These are phyloP conservation scores for Trichoplusia ni DNA, from an alignment of 1,140 invertebrate species.

Conservation along the genomic window DNA sequence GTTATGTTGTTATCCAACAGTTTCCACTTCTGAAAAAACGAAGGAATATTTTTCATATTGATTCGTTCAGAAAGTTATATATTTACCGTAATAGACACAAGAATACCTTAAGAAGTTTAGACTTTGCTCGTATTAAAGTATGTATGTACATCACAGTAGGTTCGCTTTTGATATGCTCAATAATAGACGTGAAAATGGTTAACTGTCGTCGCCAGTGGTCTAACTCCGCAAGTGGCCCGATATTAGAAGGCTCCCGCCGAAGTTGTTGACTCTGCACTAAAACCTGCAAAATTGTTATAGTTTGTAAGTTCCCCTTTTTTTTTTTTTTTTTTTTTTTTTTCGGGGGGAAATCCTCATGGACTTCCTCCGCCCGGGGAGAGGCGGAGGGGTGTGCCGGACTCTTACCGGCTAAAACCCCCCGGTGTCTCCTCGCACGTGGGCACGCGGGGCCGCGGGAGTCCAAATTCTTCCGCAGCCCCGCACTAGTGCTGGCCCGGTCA, in stretches of 20 bases:
- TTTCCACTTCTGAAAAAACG: constrained; percentile 86
- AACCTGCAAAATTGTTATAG: constrained; percentile 68
- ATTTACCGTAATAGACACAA: no score
- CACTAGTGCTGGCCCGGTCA: no score
- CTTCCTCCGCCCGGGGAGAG: no score
- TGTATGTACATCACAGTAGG: constrained; percentile 85
- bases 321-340: no score
- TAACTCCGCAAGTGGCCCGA: constrained; percentile 90
- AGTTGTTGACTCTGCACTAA: constrained; percentile 88
- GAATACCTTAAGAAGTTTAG: constrained; percentile 86
- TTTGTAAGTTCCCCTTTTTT: no score
- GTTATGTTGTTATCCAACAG: constrained; percentile 87
- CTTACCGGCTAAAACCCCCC: no score
- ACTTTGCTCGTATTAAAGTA: constrained; percentile 86
- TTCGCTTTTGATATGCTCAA: constrained; percentile 88
- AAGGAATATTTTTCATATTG: background rate
- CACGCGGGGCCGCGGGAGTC: no score
- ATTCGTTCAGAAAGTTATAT: no score
- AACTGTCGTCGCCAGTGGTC: constrained; percentile 91
- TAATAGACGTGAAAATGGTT: constrained; percentile 89
- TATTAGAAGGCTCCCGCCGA: constrained; percentile 88
- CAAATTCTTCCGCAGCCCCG: no score
- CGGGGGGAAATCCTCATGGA: no score
- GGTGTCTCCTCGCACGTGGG: no score
- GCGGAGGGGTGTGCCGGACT: no score